phyloP scores from a whole-genome alignment of 2,888 invertebrate species.

The Sabatieria punctata region DNA sequence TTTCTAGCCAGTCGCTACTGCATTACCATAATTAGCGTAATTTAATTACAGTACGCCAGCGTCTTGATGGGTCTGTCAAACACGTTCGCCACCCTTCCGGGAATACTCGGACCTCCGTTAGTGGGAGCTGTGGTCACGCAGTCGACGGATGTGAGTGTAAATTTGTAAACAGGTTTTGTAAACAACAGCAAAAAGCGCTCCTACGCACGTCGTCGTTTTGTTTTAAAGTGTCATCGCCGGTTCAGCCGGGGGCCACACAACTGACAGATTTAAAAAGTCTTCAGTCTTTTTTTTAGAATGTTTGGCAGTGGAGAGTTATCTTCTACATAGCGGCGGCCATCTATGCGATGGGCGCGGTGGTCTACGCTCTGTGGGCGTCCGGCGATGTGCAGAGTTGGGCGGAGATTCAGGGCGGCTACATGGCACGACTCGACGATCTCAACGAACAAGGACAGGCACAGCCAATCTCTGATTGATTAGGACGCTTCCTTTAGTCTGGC shows the following conservation, averaged over 20 bases:
- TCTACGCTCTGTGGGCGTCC: conserved; percentile 64
- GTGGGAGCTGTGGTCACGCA: conserved; percentile 57
- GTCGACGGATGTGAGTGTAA: no score
- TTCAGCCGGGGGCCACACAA: no score
- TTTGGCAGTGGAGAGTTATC: conserved; percentile 63
- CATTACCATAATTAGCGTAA: not conserved
- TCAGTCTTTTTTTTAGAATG: conserved; percentile 46
- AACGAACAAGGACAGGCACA: no score
- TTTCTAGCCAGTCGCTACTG: no score
- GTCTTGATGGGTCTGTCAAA: conserved; percentile 79
- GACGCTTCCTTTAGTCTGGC: no score
- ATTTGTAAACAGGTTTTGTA: no score
- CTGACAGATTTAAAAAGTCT: not conserved
- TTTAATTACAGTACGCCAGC: conserved; percentile 55
- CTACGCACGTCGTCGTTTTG: no score
- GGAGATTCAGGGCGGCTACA: not conserved
- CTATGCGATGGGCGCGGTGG: conserved; percentile 60
- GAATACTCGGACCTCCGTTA: conserved; percentile 68
- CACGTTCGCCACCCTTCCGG: conserved; percentile 73
- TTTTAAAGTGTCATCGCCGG: no score
- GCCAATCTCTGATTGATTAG: no score
- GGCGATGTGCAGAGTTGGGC: conserved; percentile 66
- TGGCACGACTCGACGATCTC: conserved; percentile 2
- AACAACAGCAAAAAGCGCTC: no score
- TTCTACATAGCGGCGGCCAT: conserved; percentile 67